Conservation (phyloP, 2,888 invertebrate genomes). For the Drosophila mettleri region DNA sequence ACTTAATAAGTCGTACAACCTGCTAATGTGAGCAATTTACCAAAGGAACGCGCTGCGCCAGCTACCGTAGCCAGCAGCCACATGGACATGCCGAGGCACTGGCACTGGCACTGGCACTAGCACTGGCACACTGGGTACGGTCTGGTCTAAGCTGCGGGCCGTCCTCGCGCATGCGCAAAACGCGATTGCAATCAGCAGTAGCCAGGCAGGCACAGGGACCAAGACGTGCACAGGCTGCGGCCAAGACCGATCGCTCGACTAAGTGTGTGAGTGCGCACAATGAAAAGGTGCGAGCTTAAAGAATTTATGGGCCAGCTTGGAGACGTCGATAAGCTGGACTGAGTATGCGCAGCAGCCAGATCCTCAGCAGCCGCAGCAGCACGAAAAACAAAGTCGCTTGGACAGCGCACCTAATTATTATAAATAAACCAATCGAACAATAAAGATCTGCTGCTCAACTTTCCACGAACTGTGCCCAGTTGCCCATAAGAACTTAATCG, state of each 20-base stretch:
- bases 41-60: constrained; percentile 76
- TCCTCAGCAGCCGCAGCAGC: constrained; percentile 10
- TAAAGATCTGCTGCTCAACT: constrained; percentile 82
- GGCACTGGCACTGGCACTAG: constrained; percentile 19
- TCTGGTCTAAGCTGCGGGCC: constrained; percentile 48
- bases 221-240: constrained; percentile 15
- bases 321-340: constrained; percentile 77
- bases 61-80: constrained; percentile 45
- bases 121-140: constrained; percentile 1
- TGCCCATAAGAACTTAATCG: constrained; percentile 82
- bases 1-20: constrained; percentile 84
- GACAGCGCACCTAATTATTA: constrained; percentile 84
- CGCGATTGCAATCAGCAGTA: constrained; percentile 75
- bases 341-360: constrained; percentile 18
- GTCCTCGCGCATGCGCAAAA: constrained; percentile 68
- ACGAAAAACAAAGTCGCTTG: constrained; percentile 59
- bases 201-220: constrained; percentile 24
- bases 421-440: constrained; percentile 84
- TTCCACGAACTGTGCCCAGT: constrained; percentile 70
- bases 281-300: constrained; percentile 84
- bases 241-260: constrained; percentile 30
- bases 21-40: constrained; percentile 84
- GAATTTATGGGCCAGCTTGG: constrained; percentile 82
- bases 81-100: constrained; percentile 21
- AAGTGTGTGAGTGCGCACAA: constrained; percentile 79